These are phyloP conservation scores for Halisarca cf. caerulea DNA, from an alignment of 37 sponge, comb jelly and placozoan genomes.

Conservation along the genomic window DNA sequence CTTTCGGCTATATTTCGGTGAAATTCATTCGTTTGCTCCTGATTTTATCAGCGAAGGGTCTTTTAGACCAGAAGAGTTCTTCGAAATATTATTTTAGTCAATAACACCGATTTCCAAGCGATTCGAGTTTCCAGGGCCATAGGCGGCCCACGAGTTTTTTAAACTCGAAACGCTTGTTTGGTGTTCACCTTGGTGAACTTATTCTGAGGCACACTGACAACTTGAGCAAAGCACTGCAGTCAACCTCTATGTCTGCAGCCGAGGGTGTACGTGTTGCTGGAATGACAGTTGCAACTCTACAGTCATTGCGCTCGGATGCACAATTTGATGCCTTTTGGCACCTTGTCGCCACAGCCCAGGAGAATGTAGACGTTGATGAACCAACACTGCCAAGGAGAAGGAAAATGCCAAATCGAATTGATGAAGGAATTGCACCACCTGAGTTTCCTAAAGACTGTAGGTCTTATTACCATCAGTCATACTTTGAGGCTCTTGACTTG, in stretches of 20 bases:
- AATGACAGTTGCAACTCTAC: conserved; percentile 29
- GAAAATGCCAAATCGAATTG: conserved; percentile 34
- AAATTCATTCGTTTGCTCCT: too few species aligned
- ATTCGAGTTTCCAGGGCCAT: too few species aligned
- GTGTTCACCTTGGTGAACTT: conserved; percentile 53
- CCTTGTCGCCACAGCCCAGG: conserved; percentile 3
- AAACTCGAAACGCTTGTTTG: too few species aligned
- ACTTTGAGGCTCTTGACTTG: conserved; percentile 40
- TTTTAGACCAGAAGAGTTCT: too few species aligned
- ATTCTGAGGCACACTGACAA: conserved; percentile 59
- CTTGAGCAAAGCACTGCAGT: conserved; percentile 42
- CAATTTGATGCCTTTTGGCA: conserved; percentile 49
- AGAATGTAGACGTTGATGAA: conserved; percentile 16
- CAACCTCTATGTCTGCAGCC: neutral
- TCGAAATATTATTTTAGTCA: too few species aligned
- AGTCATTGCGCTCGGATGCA: conserved; percentile 14
- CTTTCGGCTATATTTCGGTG: too few species aligned
- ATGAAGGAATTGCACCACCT: conserved; percentile 21
- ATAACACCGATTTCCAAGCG: too few species aligned
- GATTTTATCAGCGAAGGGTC: too few species aligned
- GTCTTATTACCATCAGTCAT: conserved; percentile 21
- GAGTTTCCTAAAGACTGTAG: conserved; percentile 20
- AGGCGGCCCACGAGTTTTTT: too few species aligned
- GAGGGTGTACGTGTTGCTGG: conserved; percentile 21
- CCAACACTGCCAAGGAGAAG: conserved; percentile 39